Conservation (phyloP, 2,797 vertebrate species). For the Sebastes taczanowskii region DNA sequence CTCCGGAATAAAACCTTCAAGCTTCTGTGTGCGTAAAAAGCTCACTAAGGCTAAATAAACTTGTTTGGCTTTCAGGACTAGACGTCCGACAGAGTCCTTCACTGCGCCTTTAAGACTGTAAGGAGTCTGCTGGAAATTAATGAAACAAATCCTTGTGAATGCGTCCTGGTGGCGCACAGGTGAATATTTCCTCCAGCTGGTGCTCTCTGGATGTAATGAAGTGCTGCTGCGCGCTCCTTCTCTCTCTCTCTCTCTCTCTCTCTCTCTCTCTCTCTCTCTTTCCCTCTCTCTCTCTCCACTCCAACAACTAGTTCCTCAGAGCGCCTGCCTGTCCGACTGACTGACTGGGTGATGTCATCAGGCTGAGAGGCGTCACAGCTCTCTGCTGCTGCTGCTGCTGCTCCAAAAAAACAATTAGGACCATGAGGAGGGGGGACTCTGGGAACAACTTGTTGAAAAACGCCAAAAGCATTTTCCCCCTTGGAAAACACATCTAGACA, state of each 20-base stretch:
- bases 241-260: background rate
- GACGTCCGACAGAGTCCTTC: constrained; percentile 37
- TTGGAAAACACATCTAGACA: background rate
- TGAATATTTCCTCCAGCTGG: constrained; percentile 53
- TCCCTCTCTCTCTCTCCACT: background rate
- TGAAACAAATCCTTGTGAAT: constrained; percentile 37
- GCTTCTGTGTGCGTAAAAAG: constrained; percentile 14
- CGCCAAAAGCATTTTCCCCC: background rate
- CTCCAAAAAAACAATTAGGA: constrained; percentile 31
- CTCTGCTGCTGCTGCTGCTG: background rate
- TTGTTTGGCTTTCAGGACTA: constrained; percentile 40
- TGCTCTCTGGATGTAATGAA: constrained; percentile 16
- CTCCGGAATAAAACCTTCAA: constrained; percentile 20
- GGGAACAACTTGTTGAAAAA: constrained; percentile 64
- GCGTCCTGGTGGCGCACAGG: constrained; percentile 50
- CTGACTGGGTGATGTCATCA: constrained; percentile 74
- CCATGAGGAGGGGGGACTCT: background rate
- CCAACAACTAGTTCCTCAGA: constrained; percentile 53
- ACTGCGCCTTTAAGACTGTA: constrained; percentile 16
- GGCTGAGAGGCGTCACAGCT: constrained; percentile 57
- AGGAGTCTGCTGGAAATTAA: background rate
- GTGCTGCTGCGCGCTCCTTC: constrained; percentile 10
- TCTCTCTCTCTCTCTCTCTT: background rate
- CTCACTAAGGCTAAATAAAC: constrained; percentile 41
- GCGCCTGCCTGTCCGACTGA: constrained; percentile 37